Evolutionary conservation across 2,113 vertebrate species (phyloP).

Genomic region (Upupa epops): DNA sequence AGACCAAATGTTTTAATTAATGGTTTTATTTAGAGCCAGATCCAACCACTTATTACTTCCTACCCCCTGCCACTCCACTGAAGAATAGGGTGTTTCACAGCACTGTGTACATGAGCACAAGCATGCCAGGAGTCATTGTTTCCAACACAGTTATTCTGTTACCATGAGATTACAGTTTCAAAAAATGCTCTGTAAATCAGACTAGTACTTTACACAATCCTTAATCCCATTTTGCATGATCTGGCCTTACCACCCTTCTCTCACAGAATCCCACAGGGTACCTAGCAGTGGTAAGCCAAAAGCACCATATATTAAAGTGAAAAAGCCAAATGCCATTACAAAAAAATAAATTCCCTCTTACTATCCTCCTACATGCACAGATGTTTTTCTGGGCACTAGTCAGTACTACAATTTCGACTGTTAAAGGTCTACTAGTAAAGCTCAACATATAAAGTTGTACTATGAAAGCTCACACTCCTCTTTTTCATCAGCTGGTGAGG

Average conservation of each 20-base stretch:
- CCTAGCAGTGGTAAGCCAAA: not conserved
- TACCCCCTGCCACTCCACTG: not conserved
- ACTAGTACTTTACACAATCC: not conserved
- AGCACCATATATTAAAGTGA: fast-evolving
- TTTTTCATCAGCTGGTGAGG: fast-evolving
- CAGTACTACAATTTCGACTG: not conserved
- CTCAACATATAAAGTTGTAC: not conserved
- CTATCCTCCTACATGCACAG: not conserved
- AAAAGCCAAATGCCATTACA: fast-evolving
- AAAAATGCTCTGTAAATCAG: not conserved
- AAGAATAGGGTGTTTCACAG: not conserved
- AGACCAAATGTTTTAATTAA: not conserved
- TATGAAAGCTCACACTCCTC: not conserved
- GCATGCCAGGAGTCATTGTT: not conserved
- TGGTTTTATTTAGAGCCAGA: not conserved
- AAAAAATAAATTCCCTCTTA: not conserved
- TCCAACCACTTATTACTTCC: not conserved
- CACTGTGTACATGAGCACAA: not conserved
- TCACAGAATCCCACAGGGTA: not conserved
- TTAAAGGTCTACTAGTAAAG: not conserved
- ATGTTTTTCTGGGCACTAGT: not conserved
- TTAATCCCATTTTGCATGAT: constrained; percentile 26
- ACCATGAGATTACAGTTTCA: constrained; percentile 1
- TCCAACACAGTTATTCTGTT: not conserved
- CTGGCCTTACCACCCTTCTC: not conserved